Evolutionary conservation across 2,113 vertebrate species (phyloP), one percentile per base, ranked within the genome.

Genomic region (Globicephala melas): DNA sequence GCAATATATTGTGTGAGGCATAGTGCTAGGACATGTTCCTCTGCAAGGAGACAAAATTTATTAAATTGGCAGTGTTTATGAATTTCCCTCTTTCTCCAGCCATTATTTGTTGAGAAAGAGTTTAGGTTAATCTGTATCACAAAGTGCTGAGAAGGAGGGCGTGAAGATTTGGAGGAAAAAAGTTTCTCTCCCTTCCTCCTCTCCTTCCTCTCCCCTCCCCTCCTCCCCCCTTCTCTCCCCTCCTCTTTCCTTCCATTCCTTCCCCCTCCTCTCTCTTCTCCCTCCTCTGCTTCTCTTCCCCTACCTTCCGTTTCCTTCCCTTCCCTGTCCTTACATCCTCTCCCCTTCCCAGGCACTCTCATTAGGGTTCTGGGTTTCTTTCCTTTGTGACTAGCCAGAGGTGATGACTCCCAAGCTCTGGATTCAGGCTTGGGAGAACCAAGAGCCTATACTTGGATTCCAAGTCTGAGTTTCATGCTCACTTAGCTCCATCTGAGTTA

Each of bases 121-220:
- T 21, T 80, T 77, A 81, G 60, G 26, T 60, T 82, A 83, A 65
- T 60, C 26, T 31, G 8, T 65, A 41, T 23, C 6, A 36, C 68
- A 6, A 38, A 68, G 67, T 79, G 15, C 23, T 70, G 36, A 92
- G 44, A 47, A 55, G 50, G n/a, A 44, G 68, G 68, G 26, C 15
- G 77, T 50, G 83, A 47, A n/a, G 73, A 81, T 38, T 28, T 81
- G 25, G 3, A 77, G 55, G 55, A n/a, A 53, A 73, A 84, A 55
- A 58, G 8, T 25, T 8, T n/a, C 38, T 17, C 31, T 1, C 0
- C 3, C 6, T 1, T 17, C 1, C 1, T 7, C 13, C 6, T 41
- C 18, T 8, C 4, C 65, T 0, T 26, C 33, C 47, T 33, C 94
- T 74, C 79, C 8, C 4, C 31, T 71, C 0, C 73, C 85, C 82